Evolutionary conservation across 2,113 vertebrate species (phyloP).

Genomic region (Indicator indicator): DNA sequence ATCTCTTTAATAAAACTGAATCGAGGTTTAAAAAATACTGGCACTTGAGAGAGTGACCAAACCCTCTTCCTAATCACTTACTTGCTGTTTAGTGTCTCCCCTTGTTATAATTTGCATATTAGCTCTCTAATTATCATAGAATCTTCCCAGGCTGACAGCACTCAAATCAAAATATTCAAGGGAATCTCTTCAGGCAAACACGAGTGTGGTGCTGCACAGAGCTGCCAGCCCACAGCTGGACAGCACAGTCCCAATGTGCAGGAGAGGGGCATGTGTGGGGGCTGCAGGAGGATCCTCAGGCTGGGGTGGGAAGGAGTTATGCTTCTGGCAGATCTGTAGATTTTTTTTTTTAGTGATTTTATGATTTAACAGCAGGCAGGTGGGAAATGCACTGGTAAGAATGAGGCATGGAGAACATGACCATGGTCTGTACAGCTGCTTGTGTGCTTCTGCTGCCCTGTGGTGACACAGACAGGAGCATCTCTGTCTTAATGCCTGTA

Average conservation of each 20-base stretch:
- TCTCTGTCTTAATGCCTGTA: not conserved
- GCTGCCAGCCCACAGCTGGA: not conserved
- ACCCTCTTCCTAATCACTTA: not conserved
- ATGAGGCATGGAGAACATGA: not conserved
- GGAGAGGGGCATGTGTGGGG: not conserved
- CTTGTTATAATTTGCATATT: not conserved
- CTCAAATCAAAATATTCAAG: not conserved
- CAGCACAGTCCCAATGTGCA: not conserved
- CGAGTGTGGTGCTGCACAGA: not conserved
- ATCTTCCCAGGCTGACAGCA: not conserved
- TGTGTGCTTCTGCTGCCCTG: not conserved
- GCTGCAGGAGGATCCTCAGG: accelerated
- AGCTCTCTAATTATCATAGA: not conserved
- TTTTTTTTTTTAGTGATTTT: not conserved
- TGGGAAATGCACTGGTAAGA: not conserved
- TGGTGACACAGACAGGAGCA: not conserved
- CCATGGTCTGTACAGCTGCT: not conserved
- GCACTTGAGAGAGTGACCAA: not conserved
- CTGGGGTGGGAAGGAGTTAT: not conserved
- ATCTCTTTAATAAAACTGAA: not conserved
- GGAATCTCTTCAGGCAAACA: no score
- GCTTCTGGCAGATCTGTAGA: not conserved
- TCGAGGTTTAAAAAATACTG: not conserved
- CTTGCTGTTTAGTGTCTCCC: not conserved
- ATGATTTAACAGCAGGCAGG: not conserved